Evolutionary conservation across 2,797 vertebrate species (phyloP), one percentile per base, ranked within the genome.

Genomic region (Anolis apletophallus): DNA sequence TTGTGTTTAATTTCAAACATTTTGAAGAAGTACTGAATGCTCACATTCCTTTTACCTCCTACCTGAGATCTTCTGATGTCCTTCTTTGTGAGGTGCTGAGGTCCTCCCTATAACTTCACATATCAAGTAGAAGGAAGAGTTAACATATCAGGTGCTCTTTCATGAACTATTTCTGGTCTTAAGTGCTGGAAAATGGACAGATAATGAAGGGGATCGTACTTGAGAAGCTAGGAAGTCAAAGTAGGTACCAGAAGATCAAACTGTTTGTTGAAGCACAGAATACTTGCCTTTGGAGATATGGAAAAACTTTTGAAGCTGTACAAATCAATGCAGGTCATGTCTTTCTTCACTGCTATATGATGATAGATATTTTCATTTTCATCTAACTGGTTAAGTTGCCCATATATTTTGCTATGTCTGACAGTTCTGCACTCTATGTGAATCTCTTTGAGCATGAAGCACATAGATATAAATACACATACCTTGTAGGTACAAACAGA

Each of bases 131-230:
- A 86, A 85, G 71, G 40, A 85, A 86, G 12, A 83, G 80, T 68
- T 71, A 1, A 85, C 88, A 78, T 23, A 34, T 93, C 90, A 88
- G 57, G 78, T 88, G 52, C 68, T 75, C 54, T 86, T 91, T 90
- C 88, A 90, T 52, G 89, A 11, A 0, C 1, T 83, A 19, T 73
- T 85, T 78, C 36, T 40, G 40, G 77, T 85, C 14, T 46, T 59
- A 77, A 64, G 12, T 5, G 84, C 81, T 74, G 79, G 80, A 91
- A 90, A 85, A 81, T 74, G 73, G 79, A 88, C 71, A 84, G 64
- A 78, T 55, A 90, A 88, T 29, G 68, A 67, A 87, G 87, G 26
- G 79, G 55, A 1, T 40, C n/a, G 78, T 80, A 40, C 13, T 29
- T 82, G 80, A 87, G 85, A 9, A 8, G 32, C 13, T 19, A 59